Evolutionary conservation across 1,140 invertebrate species (phyloP), one percentile per base, ranked within the genome.

Genomic region (Polypedilum pembai): DNA sequence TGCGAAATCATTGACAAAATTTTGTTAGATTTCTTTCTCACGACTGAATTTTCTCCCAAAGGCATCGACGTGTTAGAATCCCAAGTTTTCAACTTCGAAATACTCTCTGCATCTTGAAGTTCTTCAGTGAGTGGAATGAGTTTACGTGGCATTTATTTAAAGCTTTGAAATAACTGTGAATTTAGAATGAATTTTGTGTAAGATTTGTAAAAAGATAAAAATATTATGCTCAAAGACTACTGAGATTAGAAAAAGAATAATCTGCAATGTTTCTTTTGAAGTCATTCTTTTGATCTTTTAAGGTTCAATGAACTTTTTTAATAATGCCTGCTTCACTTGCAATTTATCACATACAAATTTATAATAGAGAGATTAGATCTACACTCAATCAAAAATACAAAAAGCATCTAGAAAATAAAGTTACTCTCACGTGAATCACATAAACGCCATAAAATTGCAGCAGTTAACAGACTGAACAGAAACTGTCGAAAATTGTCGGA

Each of bases 361-460:
- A 33, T 33, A 33, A 33, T 33, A 5, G 24, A 5, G 24, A 33
- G 24, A 33, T 33, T 33, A 33, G 24, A 33, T 33, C 24, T 33
- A 33, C 24, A 33, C 24, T 33, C 24, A 33, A 33, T 33, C 24
- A 33, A 33, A 15, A 56, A 8, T 0, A 56, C n/a, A 56, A 56
- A 56, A 56, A 56, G 45, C 41, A n/a, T 56, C 45, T 12, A 56
- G 10, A n/a, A 33, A 45, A 45, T n/a, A 56, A 56, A 56, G 8
- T 56, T n/a, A 33, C 24, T 12, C 15, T 56, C 45, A 56, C 45
- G 45, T 56, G 45, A 56, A n/a, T 56, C 45, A n/a, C 45, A 56
- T 56, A 56, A 56, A 56, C n/a, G 45, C 45, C 45, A 56, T 56
- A 56, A 56, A 56, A 56, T 56, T 56, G 45, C 45, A n/a, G 45